Evolutionary conservation across 2,113 vertebrate genomes (phyloP).

Genomic region (human): DNA sequence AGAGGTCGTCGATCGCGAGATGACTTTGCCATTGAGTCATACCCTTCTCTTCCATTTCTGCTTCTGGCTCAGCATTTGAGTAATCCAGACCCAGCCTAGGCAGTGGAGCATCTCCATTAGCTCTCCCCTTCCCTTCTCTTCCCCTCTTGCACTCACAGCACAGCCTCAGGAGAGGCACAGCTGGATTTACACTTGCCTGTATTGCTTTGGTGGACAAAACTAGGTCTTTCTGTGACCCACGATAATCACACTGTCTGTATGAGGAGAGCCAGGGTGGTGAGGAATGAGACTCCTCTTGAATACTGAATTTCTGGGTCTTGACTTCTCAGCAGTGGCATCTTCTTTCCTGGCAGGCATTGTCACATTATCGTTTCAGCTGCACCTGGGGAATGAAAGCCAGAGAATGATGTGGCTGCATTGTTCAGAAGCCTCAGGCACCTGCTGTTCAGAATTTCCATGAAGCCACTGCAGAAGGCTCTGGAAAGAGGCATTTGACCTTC

Average conservation of each 20-base stretch:
- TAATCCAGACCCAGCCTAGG: not conserved
- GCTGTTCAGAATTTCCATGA: not conserved
- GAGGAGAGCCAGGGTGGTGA: not conserved
- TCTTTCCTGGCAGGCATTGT: not conserved
- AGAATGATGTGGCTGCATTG: not conserved
- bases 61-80: not conserved
- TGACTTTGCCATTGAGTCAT: not conserved
- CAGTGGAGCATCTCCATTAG: not conserved
- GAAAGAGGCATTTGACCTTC: slow-evolving; percentile 53
- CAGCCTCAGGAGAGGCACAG: not conserved
- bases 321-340: not conserved
- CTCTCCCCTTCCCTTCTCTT: no score
- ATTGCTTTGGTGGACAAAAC: not conserved
- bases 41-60: not conserved
- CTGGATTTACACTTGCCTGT: not conserved
- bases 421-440: not conserved
- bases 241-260: not conserved
- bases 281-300: not conserved
- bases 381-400: not conserved
- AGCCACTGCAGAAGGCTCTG: not conserved
- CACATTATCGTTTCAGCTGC: not conserved
- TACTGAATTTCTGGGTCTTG: slow-evolving; percentile 6
- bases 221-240: not conserved
- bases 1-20: not conserved
- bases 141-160: not conserved